These are phyloP conservation scores for Melanaphis sacchari DNA, from an alignment of 1,140 invertebrate genomes.

Conservation along the genomic window DNA sequence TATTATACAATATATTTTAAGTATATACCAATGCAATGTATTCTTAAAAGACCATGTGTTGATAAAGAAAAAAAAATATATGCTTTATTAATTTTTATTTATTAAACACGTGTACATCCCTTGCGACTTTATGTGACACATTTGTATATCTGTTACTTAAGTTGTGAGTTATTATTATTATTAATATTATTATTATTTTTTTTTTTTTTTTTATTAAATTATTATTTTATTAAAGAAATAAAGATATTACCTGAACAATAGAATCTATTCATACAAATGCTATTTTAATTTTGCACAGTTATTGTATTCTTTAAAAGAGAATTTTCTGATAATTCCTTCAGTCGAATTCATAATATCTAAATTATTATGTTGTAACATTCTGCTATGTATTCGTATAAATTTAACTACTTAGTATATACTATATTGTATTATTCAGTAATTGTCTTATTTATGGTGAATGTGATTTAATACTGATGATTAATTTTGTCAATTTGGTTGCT, in stretches of 20 bases:
- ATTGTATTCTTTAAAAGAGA: neutral
- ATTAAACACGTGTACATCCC: neutral
- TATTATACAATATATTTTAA: neutral
- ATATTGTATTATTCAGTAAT: neutral
- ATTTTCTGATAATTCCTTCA: neutral
- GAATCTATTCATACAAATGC: neutral
- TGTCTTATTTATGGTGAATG: neutral
- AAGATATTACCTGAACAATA: constrained; percentile 1
- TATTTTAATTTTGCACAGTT: neutral
- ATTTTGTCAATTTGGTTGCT: neutral
- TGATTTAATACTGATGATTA: neutral
- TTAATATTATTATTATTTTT: neutral
- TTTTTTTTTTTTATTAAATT: constrained; percentile 17
- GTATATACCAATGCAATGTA: constrained; percentile 15
- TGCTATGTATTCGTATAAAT: neutral
- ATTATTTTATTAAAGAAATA: constrained; percentile 42
- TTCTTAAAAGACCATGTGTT: neutral
- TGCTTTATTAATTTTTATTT: constrained; percentile 41
- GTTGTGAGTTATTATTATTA: constrained; percentile 10
- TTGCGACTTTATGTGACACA: neutral
- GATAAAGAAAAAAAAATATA: neutral
- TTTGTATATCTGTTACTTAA: constrained; percentile 25
- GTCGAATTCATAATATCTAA: neutral
- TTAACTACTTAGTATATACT: neutral
- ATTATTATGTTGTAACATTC: neutral